Evolutionary conservation across 2,797 vertebrate species (phyloP).

Genomic region (Sebastes cheni): DNA sequence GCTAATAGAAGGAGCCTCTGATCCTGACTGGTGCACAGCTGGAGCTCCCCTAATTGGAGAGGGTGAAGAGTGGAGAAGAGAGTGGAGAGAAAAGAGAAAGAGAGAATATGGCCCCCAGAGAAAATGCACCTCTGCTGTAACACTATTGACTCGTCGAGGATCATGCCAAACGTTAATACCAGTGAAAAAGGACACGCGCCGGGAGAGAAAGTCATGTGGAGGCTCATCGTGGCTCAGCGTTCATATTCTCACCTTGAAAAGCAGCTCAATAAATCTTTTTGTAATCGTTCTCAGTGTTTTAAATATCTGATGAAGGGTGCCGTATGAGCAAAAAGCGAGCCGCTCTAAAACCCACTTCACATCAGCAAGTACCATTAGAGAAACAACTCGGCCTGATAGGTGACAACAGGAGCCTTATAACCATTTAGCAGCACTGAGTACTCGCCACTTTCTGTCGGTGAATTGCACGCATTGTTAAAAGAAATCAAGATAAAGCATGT

Average conservation of each 20-base stretch:
- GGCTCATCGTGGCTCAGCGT: conserved; percentile 9
- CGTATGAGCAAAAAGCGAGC: conserved; percentile 37
- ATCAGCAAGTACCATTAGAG: conserved; percentile 60
- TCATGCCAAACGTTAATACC: conserved; percentile 49
- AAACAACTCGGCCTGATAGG: conserved; percentile 43
- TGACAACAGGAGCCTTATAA: conserved; percentile 41
- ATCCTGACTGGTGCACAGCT: conserved; percentile 84
- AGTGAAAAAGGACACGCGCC: conserved; percentile 8
- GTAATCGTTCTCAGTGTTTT: conserved; percentile 56
- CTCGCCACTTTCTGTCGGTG: conserved; percentile 1
- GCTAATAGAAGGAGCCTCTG: conserved; percentile 84
- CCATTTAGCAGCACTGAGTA: conserved; percentile 43
- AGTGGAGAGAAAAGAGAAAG: conserved; percentile 64
- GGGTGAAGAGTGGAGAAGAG: conserved; percentile 73
- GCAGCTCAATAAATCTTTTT: conserved; percentile 25
- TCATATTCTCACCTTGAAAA: conserved; percentile 29
- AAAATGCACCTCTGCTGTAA: conserved; percentile 61
- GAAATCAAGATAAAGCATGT: conserved; percentile 9
- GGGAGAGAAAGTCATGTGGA: conserved; percentile 18
- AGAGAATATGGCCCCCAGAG: conserved; percentile 62
- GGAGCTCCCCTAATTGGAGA: conserved; percentile 84
- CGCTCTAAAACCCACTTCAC: conserved; percentile 56
- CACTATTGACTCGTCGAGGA: conserved; percentile 32
- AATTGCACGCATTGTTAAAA: conserved; percentile 40
- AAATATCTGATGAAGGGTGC: conserved; percentile 52